Conservation (phyloP, 2,888 invertebrate species). For the Resseliella maxima region DNA sequence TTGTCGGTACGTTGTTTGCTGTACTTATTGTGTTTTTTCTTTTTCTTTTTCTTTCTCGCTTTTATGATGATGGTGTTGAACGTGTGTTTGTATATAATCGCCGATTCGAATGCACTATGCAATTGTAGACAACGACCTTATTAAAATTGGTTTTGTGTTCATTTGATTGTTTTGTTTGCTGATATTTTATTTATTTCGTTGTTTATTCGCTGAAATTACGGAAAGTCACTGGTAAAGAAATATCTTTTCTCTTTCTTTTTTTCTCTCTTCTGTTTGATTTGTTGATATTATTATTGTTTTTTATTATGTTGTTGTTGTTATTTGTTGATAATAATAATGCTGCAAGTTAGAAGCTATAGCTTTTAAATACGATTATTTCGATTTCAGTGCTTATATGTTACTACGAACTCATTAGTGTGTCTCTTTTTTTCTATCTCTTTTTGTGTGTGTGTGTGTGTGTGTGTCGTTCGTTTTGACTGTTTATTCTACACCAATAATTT, state of each 20-base stretch:
- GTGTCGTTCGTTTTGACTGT: neutral
- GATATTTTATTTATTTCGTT: slow-evolving; percentile 23
- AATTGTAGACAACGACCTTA: slow-evolving; percentile 40
- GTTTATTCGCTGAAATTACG: slow-evolving; percentile 25
- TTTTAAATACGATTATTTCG: slow-evolving; percentile 6
- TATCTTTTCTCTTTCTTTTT: neutral
- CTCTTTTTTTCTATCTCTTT: no score
- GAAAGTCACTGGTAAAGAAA: neutral
- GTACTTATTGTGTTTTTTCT: neutral
- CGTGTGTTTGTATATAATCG: neutral
- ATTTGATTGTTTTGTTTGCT: slow-evolving; percentile 25
- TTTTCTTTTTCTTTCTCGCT: no score
- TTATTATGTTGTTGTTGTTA: neutral
- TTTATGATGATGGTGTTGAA: no score
- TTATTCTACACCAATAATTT: slow-evolving; percentile 23
- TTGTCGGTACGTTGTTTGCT: neutral
- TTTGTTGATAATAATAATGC: neutral
- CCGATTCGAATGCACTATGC: slow-evolving; percentile 35
- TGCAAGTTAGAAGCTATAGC: neutral
- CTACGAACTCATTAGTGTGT: neutral
- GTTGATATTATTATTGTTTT: neutral
- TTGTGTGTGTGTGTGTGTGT: neutral
- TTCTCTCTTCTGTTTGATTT: neutral
- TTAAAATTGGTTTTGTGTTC: slow-evolving; percentile 22
- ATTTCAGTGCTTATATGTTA: slow-evolving; percentile 4